A percentile compares a stretch with the other conserved stretches of the same genome.
phyloP scores from a whole-genome alignment of 2,888 invertebrate genomes.

The Notocelia uddmanniana region DNA sequence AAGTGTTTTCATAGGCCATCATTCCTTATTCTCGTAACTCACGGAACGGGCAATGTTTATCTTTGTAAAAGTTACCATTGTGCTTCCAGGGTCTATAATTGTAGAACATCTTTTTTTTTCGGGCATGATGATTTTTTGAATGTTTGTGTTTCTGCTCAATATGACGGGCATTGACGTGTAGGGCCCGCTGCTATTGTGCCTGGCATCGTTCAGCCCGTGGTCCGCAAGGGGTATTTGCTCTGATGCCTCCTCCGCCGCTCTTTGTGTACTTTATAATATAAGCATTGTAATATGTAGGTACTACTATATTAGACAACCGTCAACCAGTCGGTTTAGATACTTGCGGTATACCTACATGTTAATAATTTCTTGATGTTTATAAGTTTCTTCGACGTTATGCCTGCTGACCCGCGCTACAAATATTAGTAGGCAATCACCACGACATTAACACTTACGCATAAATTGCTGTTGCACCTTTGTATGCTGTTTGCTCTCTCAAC shows the following conservation, averaged over 20 bases:
- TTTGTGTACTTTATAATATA: conserved; percentile 60
- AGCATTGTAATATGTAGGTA: conserved; percentile 38
- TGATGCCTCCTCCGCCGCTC: conserved; percentile 64
- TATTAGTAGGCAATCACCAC: conserved; percentile 2
- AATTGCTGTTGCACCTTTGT: not conserved
- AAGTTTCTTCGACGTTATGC: not conserved
- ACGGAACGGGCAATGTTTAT: conserved; percentile 69
- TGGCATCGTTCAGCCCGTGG: conserved; percentile 61
- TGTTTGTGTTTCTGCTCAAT: conserved; percentile 83
- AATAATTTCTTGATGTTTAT: not conserved
- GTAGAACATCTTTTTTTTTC: conserved; percentile 68
- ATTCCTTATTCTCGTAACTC: conserved; percentile 59
- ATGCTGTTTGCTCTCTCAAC: conserved; percentile 12
- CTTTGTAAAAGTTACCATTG: conserved; percentile 73
- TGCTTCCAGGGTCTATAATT: conserved; percentile 73
- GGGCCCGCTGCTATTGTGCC: conserved; percentile 69
- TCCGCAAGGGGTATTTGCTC: conserved; percentile 68
- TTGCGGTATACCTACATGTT: not conserved
- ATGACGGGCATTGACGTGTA: conserved; percentile 78
- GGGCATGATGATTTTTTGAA: conserved; percentile 80
- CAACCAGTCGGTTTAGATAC: conserved; percentile 39
- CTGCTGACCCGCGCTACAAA: conserved; percentile 8
- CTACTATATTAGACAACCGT: conserved; percentile 12
- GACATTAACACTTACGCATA: conserved; percentile 2
- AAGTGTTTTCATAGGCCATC: conserved; percentile 65